Base-by-base conservation (phyloP, 92 coral and sea anemone species). In the Porites divaricata region DNA sequence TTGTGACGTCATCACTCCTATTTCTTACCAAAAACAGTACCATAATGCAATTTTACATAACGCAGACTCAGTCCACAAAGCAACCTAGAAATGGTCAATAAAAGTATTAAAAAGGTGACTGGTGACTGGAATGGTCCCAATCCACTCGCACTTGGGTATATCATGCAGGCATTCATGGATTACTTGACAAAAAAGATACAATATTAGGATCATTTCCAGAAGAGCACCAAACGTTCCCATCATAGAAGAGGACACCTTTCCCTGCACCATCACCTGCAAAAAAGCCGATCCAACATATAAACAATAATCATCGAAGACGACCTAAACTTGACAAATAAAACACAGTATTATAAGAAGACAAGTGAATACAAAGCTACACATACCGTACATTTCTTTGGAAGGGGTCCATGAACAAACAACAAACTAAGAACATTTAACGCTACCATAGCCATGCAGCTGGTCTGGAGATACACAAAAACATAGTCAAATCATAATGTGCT, bases 381-480 rank as follows among this genome's bases (percentile, higher is more conserved):
- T 76, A 96, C 99, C 87, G 98, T 86, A 53, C 97, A 95, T 68
- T 98, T 86, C 19, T 84, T 91, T 26, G 99, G 99, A 80, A 96
- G 85, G 25, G 99, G 88, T 16, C 98, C 94, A 77, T 96, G 95
- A 58, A 96, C 96, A 89, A 96, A 91, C 69, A 96, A 63, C 41
- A 96, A 81, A 66, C 96, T 96, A 57, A 96, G 93, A 51, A 95
- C 95, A 70, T 96, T 95, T 63, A 96, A 76, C 2, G 99, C 99
- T n/a, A 96, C 99, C 99, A 94, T 96, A 69, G 97, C 99, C 99
- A 96, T 96, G 45, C 94, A 96, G 83, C 98, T 93, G 10, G 99
- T 95, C 99, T 96, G 95, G 7, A 79, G 48, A 11, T 9, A 10
- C 2, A 53, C 58, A 81, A 70, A 12, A 59, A 72, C 59, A 72